These are phyloP conservation scores for Tonatia bakeri DNA, from an alignment of 2,113 vertebrate species.

Conservation along the genomic window DNA sequence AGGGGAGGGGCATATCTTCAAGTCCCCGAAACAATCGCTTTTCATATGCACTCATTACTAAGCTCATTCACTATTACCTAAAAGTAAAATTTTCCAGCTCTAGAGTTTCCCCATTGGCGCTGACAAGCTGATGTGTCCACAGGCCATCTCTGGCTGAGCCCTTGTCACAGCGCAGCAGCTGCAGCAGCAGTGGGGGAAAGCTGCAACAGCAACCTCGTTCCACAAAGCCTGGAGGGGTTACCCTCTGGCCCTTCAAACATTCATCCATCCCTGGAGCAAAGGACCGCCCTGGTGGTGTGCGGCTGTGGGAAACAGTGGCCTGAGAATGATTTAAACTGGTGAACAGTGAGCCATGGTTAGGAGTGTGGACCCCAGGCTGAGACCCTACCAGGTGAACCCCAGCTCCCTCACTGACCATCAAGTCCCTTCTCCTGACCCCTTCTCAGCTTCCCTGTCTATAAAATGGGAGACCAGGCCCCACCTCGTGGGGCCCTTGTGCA, in stretches of 20 bases:
- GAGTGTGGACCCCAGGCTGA: background rate
- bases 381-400: background rate
- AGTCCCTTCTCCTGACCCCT: background rate
- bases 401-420: background rate
- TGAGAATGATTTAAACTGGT: background rate
- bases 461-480: background rate
- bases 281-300: background rate
- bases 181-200: rapidly evolving
- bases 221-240: background rate
- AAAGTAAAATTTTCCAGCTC: too few species aligned
- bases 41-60: too few species aligned
- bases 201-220: background rate
- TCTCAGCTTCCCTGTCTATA: rapidly evolving
- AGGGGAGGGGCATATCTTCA: too few species aligned
- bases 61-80: too few species aligned
- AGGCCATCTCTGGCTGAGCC: background rate
- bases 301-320: background rate
- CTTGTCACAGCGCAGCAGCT: too few species aligned
- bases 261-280: background rate
- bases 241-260: background rate
- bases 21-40: too few species aligned
- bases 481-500: rapidly evolving
- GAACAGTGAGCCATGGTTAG: background rate
- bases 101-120: too few species aligned
- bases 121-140: rapidly evolving